Base-by-base conservation (phyloP, 2,888 invertebrate genomes). In the Standfussiana lucernea region DNA sequence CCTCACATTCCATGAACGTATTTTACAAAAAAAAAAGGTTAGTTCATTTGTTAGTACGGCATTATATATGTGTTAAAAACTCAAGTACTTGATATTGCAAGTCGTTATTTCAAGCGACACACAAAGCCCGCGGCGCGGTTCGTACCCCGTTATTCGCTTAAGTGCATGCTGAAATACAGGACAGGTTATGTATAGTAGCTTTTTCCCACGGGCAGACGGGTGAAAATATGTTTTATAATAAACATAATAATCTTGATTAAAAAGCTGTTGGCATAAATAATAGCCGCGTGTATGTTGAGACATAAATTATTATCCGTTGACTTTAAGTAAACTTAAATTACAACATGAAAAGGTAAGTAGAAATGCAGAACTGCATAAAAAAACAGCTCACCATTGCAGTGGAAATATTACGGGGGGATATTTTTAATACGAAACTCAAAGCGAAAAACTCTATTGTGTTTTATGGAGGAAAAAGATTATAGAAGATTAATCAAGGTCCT, bases 81-180 rank as follows among this genome's bases (percentile, higher is more conserved):
- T 61, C 28, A 61, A 79, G 66, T 76, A 40, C 47, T 56, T 82
- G 50, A 86, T 82, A 84, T 75, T 62, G 56, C 69, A 53, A 75
- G 83, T 75, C 78, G 74, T 72, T 77, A 75, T 82, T 84, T 82
- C 59, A 62, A 56, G 74, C 71, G 62, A 78, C 72, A 59, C 59
- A 82, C 67, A 85, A 85, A 78, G 69, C 74, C 42, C 28, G 62
- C n/a, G 50, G 72, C 82, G 13, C 8, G 53, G 77, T 72, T 50
- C 61, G 50, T 67, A 56, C 68, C 35, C 72, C 56, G 72, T 75
- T 86, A 86, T 86, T 78, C 83, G 86, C 69, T 78, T 64, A 84
- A 78, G 79, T 82, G 86, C 86, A 85, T 28, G 32, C 69, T 82
- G 74, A 70, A 86, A 84, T 78, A 84, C 79, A 86, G 68, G 72